Evolutionary conservation across 2,888 invertebrate genomes (phyloP), one percentile per base, ranked within the genome.

Genomic region (Hyles lineata): DNA sequence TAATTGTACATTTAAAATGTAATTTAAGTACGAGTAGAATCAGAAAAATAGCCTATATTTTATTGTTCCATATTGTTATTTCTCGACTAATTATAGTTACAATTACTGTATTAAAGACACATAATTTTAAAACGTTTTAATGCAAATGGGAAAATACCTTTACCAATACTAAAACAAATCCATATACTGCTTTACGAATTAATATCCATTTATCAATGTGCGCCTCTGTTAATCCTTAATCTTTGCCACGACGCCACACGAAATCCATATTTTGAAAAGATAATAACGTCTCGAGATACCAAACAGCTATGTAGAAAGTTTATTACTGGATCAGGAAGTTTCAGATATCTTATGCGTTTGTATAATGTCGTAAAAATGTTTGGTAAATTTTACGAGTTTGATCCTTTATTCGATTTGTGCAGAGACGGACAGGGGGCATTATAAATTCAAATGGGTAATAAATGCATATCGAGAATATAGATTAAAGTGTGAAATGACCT

Each of bases 201-300:
- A 1, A 35, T 35, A 35, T 11, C 9, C 35, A 9, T 35, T 11
- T 21, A 4, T n/a, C 7, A 17, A 55, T 21, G 15, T 55, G 23
- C 73, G 6, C 25, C 17, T 70, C 73, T 73, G 52, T n/a, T 29
- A 63, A 70, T 74, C 25, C 21, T 60, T 70, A 74, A 59, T 72
- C 70, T 59, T 63, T 63, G 63, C 72, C 71, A 61, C 71, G 21
- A 61, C 59, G 83, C 77, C 80, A 80, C 76, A 81, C 77, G 75
- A 77, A 80, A 84, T 85, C 85, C 85, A 88, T 87, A 88, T 87
- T 87, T 87, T 82, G 83, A 82, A 83, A 85, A 84, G 86, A 87
- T 87, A 84, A 87, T 88, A 78, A 76, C 75, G 74, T 74, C 76
- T 79, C 75, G 72, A 80, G 78, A 82, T 83, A 86, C 81, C 79